Evolutionary conservation across 2,888 invertebrate species (phyloP).

Genomic region (Thecocarcelia acutangulata): DNA sequence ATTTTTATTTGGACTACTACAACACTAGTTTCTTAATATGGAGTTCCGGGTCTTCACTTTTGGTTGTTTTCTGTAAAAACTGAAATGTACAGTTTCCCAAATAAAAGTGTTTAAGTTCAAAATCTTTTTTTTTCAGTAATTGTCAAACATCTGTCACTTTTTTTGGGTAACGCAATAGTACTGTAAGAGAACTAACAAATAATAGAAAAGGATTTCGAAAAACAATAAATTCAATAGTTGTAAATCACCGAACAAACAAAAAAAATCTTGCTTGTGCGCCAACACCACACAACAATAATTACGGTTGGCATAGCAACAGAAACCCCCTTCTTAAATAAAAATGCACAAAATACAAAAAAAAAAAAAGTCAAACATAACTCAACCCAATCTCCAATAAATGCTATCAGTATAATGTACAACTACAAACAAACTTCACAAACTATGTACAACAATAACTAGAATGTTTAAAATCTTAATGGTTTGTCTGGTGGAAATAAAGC

Average conservation of each 20-base stretch:
- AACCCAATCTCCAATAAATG: conserved; percentile 59
- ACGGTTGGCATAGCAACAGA: conserved; percentile 66
- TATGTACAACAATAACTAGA: conserved; percentile 6
- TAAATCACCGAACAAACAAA: conserved; percentile 48
- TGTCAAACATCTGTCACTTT: too few relatives aligned
- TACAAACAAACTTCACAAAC: neutral
- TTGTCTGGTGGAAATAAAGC: conserved; percentile 62
- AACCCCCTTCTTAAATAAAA: conserved; percentile 52
- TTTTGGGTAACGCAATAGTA: neutral
- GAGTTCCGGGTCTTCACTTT: too few relatives aligned
- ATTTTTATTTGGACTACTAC: too few relatives aligned
- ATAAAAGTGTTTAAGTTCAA: too few relatives aligned
- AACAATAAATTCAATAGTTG: conserved; percentile 48
- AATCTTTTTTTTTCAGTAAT: too few relatives aligned
- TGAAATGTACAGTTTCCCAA: too few relatives aligned
- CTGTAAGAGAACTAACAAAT: neutral
- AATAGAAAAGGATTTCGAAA: conserved; percentile 23
- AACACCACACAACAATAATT: conserved; percentile 53
- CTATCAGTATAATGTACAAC: conserved; percentile 38
- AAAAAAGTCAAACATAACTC: conserved; percentile 49
- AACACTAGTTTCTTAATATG: too few relatives aligned
- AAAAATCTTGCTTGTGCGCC: conserved; percentile 30
- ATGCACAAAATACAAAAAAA: conserved; percentile 32
- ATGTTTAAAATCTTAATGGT: conserved; percentile 51
- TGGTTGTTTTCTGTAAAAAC: too few relatives aligned